Evolutionary conservation across 2,797 vertebrate genomes (phyloP), one percentile per base, ranked within the genome.

Genomic region (Premnoplex brunnescens): DNA sequence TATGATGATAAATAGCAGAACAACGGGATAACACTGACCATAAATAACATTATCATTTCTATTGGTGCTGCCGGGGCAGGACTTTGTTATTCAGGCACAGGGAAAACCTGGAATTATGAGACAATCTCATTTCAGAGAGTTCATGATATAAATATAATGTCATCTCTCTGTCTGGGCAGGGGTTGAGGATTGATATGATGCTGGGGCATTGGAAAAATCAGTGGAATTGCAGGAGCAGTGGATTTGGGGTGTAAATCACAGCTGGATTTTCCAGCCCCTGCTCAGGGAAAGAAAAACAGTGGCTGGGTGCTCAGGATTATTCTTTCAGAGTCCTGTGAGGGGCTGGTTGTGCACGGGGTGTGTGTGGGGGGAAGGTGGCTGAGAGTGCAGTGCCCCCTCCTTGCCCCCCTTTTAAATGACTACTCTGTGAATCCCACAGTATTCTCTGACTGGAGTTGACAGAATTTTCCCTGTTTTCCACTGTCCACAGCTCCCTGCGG

Each of bases 161-260:
- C 43, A 58, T 12, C n/a, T 27, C 44, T 1, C 1, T 4, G 60
- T 9, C 69, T 27, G 2, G 60, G 67, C 74, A 20, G 68, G 44
- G 2, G 21, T 1, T 12, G 44, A 3, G 81, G 62, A 1, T 5
- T 2, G 78, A 24, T 27, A 11, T 0, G 1, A 6, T 2, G 5
- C 1, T 21, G 46, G 30, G 3, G 7, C 4, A 2, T 2, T 21
- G 64, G 48, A 6, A 26, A 44, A 44, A 1, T 3, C 1, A 2
- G 3, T 10, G 62, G 49, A 54, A 1, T 0, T 2, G 4, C 74
- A 1, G 60, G 10, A 64, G 28, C 0, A 8, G 4, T 0, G n/a
- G 66, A 2, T 32, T 32, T 3, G 34, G 3, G 73, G 32, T 10
- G 10, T 44, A 48, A 93, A 80, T 80, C 94, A 14, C 2, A 0